These are phyloP conservation scores for Eilema depressum DNA, from an alignment of 2,888 invertebrate species.

Conservation along the genomic window DNA sequence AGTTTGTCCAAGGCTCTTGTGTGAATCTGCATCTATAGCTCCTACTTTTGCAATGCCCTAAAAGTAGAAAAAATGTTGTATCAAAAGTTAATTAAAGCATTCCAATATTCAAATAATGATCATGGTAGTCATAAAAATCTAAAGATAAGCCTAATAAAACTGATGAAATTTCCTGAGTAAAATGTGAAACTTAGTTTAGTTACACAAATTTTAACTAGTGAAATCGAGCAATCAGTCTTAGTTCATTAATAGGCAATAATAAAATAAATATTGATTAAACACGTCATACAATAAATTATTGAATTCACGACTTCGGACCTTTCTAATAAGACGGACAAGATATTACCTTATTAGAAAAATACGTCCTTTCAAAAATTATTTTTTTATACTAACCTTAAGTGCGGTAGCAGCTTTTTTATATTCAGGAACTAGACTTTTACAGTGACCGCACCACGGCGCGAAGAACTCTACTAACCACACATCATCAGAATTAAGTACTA, in stretches of 20 bases:
- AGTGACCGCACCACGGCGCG: slow-evolving; percentile 98
- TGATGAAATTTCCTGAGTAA: background rate
- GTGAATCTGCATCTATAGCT: slow-evolving; percentile 96
- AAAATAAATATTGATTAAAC: background rate
- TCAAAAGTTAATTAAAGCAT: background rate
- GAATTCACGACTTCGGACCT: background rate
- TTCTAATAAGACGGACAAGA: too few relatives aligned
- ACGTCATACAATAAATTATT: background rate
- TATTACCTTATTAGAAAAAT: background rate
- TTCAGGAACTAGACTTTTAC: slow-evolving; percentile 96
- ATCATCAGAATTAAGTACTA: slow-evolving; percentile 93
- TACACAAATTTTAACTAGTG: background rate
- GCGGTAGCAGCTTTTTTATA: slow-evolving; percentile 97
- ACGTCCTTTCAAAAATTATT: background rate
- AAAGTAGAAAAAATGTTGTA: slow-evolving; percentile 41
- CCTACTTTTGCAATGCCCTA: slow-evolving; percentile 97
- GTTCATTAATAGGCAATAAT: background rate
- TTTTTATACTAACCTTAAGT: slow-evolving; percentile 89
- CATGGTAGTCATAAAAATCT: background rate
- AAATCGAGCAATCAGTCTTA: background rate
- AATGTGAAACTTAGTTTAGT: background rate
- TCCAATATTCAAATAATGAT: background rate
- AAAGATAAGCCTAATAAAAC: background rate
- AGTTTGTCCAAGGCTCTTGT: slow-evolving; percentile 92
- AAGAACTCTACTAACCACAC: slow-evolving; percentile 98